phyloP scores from a whole-genome alignment of 2,888 invertebrate species.

The Scaptomyza flava region DNA sequence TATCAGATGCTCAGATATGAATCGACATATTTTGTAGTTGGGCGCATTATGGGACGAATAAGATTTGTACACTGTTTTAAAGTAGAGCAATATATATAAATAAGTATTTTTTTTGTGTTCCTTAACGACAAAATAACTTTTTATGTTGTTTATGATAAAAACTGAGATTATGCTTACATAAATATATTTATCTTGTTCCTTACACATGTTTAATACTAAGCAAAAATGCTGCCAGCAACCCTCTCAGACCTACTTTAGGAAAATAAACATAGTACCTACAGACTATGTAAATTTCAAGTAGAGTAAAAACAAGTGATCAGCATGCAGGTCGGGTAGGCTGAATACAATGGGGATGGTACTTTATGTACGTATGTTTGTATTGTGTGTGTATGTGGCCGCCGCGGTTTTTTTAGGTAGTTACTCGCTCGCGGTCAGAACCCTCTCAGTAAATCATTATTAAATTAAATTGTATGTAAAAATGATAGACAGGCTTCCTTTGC shows the following conservation, averaged over 20 bases:
- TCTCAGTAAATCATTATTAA: constrained; percentile 75
- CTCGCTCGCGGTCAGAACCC: constrained; percentile 47
- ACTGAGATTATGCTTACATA: neutral
- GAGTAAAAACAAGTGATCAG: constrained; percentile 31
- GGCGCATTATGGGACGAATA: too few species aligned
- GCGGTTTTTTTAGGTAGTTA: constrained; percentile 26
- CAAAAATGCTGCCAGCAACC: constrained; percentile 20
- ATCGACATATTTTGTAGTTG: neutral
- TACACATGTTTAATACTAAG: neutral
- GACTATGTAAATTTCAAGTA: constrained; percentile 3
- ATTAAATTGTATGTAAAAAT: constrained; percentile 73
- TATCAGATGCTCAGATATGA: neutral
- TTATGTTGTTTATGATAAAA: neutral
- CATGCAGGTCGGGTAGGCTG: constrained; percentile 38
- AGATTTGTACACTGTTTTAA: too few species aligned
- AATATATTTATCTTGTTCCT: neutral
- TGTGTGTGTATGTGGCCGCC: constrained; percentile 8
- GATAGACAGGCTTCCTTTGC: constrained; percentile 44
- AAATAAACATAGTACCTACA: constrained; percentile 4
- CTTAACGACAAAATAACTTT: neutral
- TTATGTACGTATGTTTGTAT: neutral
- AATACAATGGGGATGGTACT: constrained; percentile 28
- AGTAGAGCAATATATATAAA: too few species aligned
- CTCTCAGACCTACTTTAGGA: constrained; percentile 16
- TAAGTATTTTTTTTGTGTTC: neutral